Base-by-base conservation (phyloP, 2,797 vertebrate species). In the Poecilia velifera region DNA sequence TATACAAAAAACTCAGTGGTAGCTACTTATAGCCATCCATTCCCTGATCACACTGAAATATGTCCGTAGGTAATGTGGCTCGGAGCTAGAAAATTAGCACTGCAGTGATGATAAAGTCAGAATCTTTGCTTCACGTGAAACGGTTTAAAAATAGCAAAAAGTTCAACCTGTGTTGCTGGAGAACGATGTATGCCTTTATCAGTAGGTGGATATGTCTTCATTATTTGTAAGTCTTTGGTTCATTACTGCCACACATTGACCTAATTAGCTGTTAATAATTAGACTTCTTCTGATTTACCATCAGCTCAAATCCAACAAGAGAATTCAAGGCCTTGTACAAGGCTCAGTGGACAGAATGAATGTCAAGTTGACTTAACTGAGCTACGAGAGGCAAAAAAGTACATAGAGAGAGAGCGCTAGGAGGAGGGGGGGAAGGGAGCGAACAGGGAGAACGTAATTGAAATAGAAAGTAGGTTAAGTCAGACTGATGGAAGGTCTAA, bases 391-490 rank as follows among this genome's bases (percentile, higher is more conserved):
- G 77, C 81, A 84, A 74, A 78, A 78, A 86, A 86, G 84, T 82
- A 83, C 76, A 80, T 78, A 71, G 76, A 43, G 43, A 64, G 25
- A 53, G 76, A 25, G 55, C 2, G 55, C 3, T 73, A 74, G 77
- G 76, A 45, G 72, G 45, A 46, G 70, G 75, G 49, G 46, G 76
- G 46, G 76, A 76, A 39, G 77, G 39, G 53, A 57, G 49, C 74
- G 22, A 81, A 57, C 68, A 22, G 49, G 4, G 79, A 76, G 80
- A 78, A 74, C 79, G 84, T 84, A 90, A 91, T 90, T 90, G 87
- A 91, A 86, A 84, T 81, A 84, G 88, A 93, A 94, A 95, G 92
- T 94, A 93, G 93, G 93, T 93, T 94, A 94, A 94, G 90, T 94
- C 90, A 91, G 88, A 93, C 89, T 92, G 92, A 93, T 90, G 90